Conservation (phyloP, 1,140 invertebrate species). For the Caerostris extrusa region DNA sequence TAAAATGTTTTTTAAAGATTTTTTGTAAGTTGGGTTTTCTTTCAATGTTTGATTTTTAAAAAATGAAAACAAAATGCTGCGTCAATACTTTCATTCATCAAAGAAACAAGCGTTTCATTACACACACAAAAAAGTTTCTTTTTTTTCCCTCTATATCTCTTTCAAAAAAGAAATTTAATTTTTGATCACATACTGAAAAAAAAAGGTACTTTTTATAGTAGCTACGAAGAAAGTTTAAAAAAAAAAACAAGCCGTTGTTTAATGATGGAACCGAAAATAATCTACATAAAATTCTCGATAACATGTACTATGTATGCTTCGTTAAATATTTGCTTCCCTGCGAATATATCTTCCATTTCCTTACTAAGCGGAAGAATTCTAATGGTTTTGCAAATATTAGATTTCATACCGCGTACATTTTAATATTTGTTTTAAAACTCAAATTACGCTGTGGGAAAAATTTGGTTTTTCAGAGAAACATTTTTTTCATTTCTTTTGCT, state of each 20-base stretch:
- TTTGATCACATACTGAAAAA: background rate
- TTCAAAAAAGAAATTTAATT: background rate
- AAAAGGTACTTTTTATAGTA: background rate
- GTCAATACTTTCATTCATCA: too few relatives aligned
- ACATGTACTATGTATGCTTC: background rate
- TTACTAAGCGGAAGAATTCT: background rate
- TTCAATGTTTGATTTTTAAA: too few relatives aligned
- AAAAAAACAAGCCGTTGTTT: background rate
- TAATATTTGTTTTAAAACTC: background rate
- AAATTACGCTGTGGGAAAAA: background rate
- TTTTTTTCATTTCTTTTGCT: too few relatives aligned
- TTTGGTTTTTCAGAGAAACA: background rate
- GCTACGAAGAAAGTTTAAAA: background rate
- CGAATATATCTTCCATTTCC: background rate
- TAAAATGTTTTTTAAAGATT: too few relatives aligned
- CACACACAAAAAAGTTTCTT: background rate
- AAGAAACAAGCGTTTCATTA: background rate
- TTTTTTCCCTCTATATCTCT: background rate
- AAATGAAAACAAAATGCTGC: too few relatives aligned
- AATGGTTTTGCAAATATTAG: slow-evolving; percentile 6
- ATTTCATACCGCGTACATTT: background rate
- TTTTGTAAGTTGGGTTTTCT: too few relatives aligned
- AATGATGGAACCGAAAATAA: background rate
- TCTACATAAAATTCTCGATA: background rate
- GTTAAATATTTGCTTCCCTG: background rate